phyloP scores from a whole-genome alignment of 2,113 vertebrate genomes.

The Neopipo cinnamomea region DNA sequence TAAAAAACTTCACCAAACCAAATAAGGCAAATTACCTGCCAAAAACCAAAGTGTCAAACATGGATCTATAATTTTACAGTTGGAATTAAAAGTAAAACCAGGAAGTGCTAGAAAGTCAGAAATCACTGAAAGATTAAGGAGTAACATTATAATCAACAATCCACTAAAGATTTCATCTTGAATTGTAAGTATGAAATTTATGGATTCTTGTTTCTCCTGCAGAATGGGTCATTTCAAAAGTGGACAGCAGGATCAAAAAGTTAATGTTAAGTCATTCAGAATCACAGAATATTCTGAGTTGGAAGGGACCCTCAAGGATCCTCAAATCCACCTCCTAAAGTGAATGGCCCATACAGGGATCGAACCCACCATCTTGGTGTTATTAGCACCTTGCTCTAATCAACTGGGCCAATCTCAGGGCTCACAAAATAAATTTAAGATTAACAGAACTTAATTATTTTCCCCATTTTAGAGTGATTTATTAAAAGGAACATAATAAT shows the following conservation, averaged over 20 bases:
- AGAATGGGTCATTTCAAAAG: constrained; percentile 15
- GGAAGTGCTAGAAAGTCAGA: background rate
- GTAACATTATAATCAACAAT: background rate
- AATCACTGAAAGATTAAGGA: background rate
- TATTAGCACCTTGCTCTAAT: background rate
- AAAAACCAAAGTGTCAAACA: background rate
- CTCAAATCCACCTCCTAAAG: background rate
- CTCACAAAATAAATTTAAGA: background rate
- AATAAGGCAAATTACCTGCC: background rate
- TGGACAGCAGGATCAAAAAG: background rate
- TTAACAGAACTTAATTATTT: background rate
- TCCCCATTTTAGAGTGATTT: background rate
- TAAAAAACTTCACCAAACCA: background rate
- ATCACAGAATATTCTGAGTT: background rate
- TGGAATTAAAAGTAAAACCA: background rate
- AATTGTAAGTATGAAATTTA: background rate
- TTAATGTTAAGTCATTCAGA: background rate
- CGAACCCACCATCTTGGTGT: background rate
- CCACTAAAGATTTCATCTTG: background rate
- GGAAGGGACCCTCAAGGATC: background rate
- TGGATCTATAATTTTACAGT: background rate
- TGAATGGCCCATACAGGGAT: background rate
- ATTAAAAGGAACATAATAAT: background rate
- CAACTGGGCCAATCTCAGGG: background rate
- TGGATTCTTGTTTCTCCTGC: background rate